Base-by-base conservation (phyloP, 2,888 invertebrate genomes). In the Leptothorax acervorum region DNA sequence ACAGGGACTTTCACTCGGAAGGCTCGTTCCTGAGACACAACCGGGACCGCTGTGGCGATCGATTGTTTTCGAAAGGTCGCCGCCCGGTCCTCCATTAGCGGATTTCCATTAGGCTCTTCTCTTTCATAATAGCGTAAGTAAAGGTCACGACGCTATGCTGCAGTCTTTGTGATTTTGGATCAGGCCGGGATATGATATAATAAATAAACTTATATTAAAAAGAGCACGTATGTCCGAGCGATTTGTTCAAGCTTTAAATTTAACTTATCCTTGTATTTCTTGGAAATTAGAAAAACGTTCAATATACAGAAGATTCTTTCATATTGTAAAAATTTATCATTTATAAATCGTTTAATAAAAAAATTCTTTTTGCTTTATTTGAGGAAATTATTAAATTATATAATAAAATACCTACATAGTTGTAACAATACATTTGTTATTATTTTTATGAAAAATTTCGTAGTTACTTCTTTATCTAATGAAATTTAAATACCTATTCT, bases 61-160 rank as follows among this genome's bases (percentile, higher is more conserved):
- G 91, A 92, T 93, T 92, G 92, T 92, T 93, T 93, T 91, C 90
- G 88, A 92, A 93, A 93, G 93, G 92, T 93, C 92, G 90, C 90
- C 89, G 85, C 83, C 90, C 87, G 90, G 91, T 89, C 90, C 90
- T 89, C 90, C 89, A 92, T 92, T 91, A 92, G 87, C 87, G 86
- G 76, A 88, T 90, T 91, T 91, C 91, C 90, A 92, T 92, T 91
- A 89, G 89, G 70, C 75, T 76, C 85, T 86, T 90, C 85, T 89
- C 90, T 90, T 87, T 90, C 86, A 87, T 88, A 90, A 90, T 86
- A 75, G 51, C 39, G 74, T 55, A 86, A 31, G 71, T 55, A 86
- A 90, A 90, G 85, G 86, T 87, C 82, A 84, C 68, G 18, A 31
- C 62, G 39, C 48, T 23, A 68, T 31, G 39, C 42, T 8, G 74